phyloP scores from a whole-genome alignment of 2,888 invertebrate genomes.

The Chrysolina oricalcia region DNA sequence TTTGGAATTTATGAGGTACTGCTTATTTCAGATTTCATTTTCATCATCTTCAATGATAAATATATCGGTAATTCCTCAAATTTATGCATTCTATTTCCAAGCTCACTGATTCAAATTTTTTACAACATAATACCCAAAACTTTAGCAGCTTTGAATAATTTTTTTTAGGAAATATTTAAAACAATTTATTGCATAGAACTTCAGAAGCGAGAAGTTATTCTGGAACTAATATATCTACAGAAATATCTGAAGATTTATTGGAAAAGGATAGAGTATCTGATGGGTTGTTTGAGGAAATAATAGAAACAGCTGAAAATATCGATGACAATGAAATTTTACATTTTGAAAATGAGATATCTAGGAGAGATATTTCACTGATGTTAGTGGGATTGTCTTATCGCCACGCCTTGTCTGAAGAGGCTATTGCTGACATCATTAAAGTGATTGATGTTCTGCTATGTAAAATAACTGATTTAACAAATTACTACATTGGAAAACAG shows the following conservation, averaged over 20 bases:
- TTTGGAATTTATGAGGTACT: too few relatives aligned
- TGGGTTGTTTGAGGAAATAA: not conserved
- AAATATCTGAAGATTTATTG: conserved; percentile 1
- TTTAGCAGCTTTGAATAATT: too few relatives aligned
- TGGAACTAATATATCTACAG: not conserved
- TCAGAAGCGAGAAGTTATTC: conserved; percentile 5
- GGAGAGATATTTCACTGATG: conserved; percentile 5
- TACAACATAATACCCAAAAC: too few relatives aligned
- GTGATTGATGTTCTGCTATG: conserved; percentile 20
- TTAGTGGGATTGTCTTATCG: conserved; percentile 16
- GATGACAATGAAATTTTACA: conserved; percentile 10
- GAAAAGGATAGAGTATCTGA: conserved; percentile 1
- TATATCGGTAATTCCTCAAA: too few relatives aligned
- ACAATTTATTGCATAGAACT: not conserved
- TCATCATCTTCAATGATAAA: too few relatives aligned
- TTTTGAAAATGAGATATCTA: not conserved
- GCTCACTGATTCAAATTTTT: too few relatives aligned
- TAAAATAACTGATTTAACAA: conserved; percentile 7
- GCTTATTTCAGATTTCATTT: too few relatives aligned
- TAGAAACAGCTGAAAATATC: conserved; percentile 13
- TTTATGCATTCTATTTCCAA: too few relatives aligned
- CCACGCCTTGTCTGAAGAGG: conserved; percentile 17
- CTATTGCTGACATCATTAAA: conserved; percentile 18
- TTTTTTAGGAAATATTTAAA: not conserved
- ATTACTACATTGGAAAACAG: conserved; percentile 20